Conservation (phyloP, 2,113 vertebrate species). For the Drymodes brunneopygia region DNA sequence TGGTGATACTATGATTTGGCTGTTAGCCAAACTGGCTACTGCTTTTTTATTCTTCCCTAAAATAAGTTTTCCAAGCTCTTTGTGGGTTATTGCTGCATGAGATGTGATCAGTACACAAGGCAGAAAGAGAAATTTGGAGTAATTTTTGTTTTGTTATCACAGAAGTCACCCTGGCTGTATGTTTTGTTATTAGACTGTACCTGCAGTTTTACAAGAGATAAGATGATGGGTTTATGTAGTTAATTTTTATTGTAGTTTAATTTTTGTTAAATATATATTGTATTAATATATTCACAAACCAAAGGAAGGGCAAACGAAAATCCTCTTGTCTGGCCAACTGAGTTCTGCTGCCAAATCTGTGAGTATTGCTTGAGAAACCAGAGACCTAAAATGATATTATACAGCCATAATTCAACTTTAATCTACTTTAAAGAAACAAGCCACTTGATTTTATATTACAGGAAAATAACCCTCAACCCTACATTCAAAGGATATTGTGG, state of each 20-base stretch:
- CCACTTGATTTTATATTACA: neutral
- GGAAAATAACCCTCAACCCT: neutral
- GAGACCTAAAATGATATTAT: conserved; percentile 19
- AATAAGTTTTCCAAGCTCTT: neutral
- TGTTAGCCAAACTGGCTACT: neutral
- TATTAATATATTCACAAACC: neutral
- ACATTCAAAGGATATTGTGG: neutral
- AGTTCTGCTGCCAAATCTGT: neutral
- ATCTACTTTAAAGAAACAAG: conserved; percentile 25
- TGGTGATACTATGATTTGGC: neutral
- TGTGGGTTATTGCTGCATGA: neutral
- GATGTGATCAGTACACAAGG: neutral
- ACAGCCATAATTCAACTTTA: neutral
- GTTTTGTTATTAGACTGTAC: neutral
- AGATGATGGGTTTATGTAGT: neutral
- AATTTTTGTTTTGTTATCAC: neutral
- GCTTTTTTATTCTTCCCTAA: neutral
- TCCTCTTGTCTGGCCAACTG: neutral
- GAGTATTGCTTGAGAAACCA: neutral
- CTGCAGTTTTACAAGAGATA: neutral
- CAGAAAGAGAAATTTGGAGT: neutral
- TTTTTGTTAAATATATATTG: neutral
- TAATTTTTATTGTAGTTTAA: neutral
- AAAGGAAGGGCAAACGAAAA: neutral
- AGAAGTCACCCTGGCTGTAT: neutral